These are phyloP conservation scores for Rosalia funebris DNA, from an alignment of 2,888 invertebrate species.

Conservation along the genomic window DNA sequence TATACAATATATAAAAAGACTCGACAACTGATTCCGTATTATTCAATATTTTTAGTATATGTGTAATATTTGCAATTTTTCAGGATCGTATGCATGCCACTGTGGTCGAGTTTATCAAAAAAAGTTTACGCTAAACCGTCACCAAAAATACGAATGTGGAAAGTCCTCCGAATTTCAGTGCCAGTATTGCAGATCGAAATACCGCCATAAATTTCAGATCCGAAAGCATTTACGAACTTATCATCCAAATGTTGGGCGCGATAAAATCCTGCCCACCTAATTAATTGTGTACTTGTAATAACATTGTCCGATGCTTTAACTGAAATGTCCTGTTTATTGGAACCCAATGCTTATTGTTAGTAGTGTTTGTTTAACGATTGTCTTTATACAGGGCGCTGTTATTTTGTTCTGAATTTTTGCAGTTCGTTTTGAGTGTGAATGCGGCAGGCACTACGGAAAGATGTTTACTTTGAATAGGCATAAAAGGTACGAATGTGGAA, in stretches of 20 bases:
- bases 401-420: too few species aligned
- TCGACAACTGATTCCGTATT: too few species aligned
- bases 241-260: conserved; percentile 1
- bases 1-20: too few species aligned
- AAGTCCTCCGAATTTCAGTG: conserved; percentile 60
- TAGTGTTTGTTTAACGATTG: too few species aligned
- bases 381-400: too few species aligned
- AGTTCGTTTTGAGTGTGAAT: conserved; percentile 29
- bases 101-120: conserved; percentile 42
- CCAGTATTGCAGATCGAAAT: conserved; percentile 52
- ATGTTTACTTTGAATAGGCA: conserved; percentile 34
- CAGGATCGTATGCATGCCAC: background rate
- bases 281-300: too few species aligned
- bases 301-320: too few species aligned
- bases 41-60: too few species aligned
- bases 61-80: too few species aligned
- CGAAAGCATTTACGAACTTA: conserved; percentile 3
- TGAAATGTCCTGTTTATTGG: too few species aligned
- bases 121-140: conserved; percentile 61
- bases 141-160: conserved; percentile 68
- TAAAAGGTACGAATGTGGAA: conserved; percentile 52
- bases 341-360: too few species aligned
- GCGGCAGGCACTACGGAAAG: conserved; percentile 33
- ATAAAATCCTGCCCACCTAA: too few species aligned
- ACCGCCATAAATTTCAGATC: conserved; percentile 12